phyloP scores from a whole-genome alignment of 2,113 vertebrate species.

The Mola mola region DNA sequence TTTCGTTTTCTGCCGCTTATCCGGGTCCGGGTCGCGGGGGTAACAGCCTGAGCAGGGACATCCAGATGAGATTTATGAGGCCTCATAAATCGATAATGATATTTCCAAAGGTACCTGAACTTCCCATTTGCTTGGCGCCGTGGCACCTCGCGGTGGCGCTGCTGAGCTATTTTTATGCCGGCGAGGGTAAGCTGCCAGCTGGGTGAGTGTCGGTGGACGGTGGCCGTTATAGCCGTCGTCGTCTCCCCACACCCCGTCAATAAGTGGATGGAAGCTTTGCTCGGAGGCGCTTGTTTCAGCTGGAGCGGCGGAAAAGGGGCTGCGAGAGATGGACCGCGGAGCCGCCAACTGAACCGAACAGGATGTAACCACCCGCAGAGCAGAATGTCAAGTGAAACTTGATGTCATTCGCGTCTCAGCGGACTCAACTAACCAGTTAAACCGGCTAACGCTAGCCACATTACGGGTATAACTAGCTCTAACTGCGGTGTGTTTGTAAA shows the following conservation, averaged over 20 bases:
- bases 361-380: slow-evolving; percentile 45
- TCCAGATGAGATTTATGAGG: too few species aligned
- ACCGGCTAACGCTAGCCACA: slow-evolving; percentile 64
- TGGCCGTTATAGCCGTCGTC: slow-evolving; percentile 27
- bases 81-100: too few species aligned
- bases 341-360: neutral
- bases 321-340: slow-evolving; percentile 2
- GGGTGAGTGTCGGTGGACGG: slow-evolving; percentile 47
- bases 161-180: neutral
- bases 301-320: slow-evolving; percentile 2
- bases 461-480: slow-evolving; percentile 29
- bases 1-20: too few species aligned
- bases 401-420: slow-evolving; percentile 31
- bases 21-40: too few species aligned
- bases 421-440: slow-evolving; percentile 65
- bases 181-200: slow-evolving; percentile 42
- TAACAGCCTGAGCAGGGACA: too few species aligned
- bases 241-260: slow-evolving; percentile 1
- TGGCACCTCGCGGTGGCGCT: slow-evolving; percentile 47
- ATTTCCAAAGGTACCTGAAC: slow-evolving; percentile 16
- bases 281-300: slow-evolving; percentile 9
- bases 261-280: slow-evolving; percentile 33
- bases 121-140: rapidly evolving
- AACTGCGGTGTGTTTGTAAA: neutral
- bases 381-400: slow-evolving; percentile 60